A percentile compares a stretch with the other conserved stretches of the same genome.
These are phyloP conservation scores for Andrena camellia DNA, from an alignment of 2,888 invertebrate species.

Conservation along the genomic window DNA sequence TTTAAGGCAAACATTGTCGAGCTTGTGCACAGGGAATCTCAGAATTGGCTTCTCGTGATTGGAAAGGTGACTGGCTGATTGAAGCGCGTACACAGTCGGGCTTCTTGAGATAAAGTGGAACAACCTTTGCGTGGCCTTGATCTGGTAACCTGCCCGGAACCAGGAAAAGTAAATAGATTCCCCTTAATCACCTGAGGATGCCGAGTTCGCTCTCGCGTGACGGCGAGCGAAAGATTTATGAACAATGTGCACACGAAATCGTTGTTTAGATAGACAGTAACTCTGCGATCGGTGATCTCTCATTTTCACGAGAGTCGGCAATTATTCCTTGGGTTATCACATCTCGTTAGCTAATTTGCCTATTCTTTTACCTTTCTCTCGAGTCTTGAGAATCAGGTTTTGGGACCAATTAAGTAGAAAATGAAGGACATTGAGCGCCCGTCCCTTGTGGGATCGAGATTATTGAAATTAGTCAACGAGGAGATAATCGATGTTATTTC, in stretches of 20 bases:
- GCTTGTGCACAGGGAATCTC: background rate
- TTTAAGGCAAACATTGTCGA: background rate
- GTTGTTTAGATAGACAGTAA: background rate
- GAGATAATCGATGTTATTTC: background rate
- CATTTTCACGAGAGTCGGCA: background rate
- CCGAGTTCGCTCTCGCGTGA: slow-evolving; percentile 64
- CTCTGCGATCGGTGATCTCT: background rate
- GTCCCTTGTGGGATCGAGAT: too few species aligned
- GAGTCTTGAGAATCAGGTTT: slow-evolving; percentile 21
- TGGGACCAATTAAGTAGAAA: background rate
- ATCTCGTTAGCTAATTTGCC: background rate
- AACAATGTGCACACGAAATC: slow-evolving; percentile 2
- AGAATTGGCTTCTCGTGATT: background rate
- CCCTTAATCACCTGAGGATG: slow-evolving; percentile 30
- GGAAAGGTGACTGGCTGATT: slow-evolving; percentile 19
- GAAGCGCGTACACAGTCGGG: slow-evolving; percentile 13
- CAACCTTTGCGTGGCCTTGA: slow-evolving; percentile 72
- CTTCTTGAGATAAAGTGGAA: slow-evolving; percentile 63
- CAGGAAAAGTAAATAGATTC: slow-evolving; percentile 69
- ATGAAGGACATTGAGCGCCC: too few species aligned
- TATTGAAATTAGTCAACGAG: too few species aligned
- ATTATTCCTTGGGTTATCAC: background rate
- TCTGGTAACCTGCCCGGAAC: slow-evolving; percentile 54
- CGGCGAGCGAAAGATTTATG: slow-evolving; percentile 31
- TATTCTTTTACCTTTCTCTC: background rate